phyloP scores from a whole-genome alignment of 2,797 vertebrate genomes.

The Bradypodion ventrale region DNA sequence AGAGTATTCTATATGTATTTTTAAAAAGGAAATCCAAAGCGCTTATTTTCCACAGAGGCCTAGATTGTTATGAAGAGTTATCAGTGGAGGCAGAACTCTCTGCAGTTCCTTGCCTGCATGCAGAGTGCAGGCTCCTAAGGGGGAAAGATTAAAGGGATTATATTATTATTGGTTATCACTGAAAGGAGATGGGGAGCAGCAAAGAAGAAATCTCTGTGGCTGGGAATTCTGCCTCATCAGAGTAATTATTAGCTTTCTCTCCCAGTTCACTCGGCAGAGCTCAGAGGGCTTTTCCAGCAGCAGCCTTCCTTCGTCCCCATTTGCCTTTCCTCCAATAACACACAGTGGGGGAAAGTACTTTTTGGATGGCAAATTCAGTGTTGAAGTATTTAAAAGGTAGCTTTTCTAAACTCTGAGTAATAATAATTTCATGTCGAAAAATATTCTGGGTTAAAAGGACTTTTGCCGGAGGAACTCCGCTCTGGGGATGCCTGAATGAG shows the following conservation, averaged over 20 bases:
- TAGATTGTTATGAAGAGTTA: constrained; percentile 34
- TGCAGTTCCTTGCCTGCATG: constrained; percentile 43
- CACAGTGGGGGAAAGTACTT: no score
- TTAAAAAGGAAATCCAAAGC: background rate
- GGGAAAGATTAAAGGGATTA: constrained; percentile 72
- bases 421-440: no score
- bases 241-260: constrained; percentile 21
- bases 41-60: constrained; percentile 13
- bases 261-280: accelerated
- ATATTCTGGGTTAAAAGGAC: no score
- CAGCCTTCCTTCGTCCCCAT: background rate
- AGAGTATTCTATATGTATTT: background rate
- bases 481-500: no score
- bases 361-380: background rate
- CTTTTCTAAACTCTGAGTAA: background rate
- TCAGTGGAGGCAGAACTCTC: constrained; percentile 53
- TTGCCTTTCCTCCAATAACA: background rate
- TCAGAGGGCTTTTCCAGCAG: background rate
- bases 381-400: background rate
- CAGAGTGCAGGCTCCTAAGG: constrained; percentile 49
- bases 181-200: constrained; percentile 29
- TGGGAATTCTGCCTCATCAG: constrained; percentile 61
- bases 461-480: no score
- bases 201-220: constrained; percentile 53
- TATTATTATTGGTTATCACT: constrained; percentile 70